Percentiles rank a stretch among this genome's conserved stretches.
Evolutionary conservation across 35 echinoderm and acorn worm genomes (phyloP).

Genomic region (Diadema setosum): DNA sequence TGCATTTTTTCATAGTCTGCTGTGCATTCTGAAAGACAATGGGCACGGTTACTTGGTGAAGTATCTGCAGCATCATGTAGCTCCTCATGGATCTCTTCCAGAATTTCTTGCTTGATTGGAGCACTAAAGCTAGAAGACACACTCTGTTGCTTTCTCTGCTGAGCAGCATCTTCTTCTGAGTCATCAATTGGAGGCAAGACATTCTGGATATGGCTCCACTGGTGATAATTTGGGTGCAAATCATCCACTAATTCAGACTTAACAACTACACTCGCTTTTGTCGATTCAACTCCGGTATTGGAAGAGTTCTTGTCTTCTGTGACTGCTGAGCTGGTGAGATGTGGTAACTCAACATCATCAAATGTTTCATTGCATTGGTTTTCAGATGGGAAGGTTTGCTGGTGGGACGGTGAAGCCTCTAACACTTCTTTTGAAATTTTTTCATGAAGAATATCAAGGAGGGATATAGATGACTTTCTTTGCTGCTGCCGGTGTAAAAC

Average conservation of each 20-base stretch:
- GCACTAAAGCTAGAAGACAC: background rate
- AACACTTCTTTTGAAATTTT: background rate
- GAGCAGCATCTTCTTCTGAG: background rate
- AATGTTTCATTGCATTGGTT: background rate
- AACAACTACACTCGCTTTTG: background rate
- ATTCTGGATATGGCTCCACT: background rate
- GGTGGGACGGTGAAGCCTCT: background rate
- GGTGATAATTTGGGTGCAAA: background rate
- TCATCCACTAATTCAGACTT: background rate
- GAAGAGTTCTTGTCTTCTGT: background rate
- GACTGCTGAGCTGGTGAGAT: background rate
- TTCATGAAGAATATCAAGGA: constrained; percentile 15
- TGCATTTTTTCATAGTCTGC: background rate
- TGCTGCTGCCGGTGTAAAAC: background rate
- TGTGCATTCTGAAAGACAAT: background rate
- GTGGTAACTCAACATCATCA: background rate
- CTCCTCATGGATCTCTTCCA: background rate
- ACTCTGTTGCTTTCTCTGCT: background rate
- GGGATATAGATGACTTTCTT: background rate
- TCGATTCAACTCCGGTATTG: background rate
- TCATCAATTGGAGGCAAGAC: background rate
- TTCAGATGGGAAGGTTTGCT: background rate
- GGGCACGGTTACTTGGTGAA: background rate
- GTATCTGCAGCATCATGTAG: background rate
- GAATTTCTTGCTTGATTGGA: background rate